A percentile compares a stretch with the other conserved stretches of the same genome.
phyloP scores from a whole-genome alignment of 1,140 invertebrate genomes.

The Colletes gigas region DNA sequence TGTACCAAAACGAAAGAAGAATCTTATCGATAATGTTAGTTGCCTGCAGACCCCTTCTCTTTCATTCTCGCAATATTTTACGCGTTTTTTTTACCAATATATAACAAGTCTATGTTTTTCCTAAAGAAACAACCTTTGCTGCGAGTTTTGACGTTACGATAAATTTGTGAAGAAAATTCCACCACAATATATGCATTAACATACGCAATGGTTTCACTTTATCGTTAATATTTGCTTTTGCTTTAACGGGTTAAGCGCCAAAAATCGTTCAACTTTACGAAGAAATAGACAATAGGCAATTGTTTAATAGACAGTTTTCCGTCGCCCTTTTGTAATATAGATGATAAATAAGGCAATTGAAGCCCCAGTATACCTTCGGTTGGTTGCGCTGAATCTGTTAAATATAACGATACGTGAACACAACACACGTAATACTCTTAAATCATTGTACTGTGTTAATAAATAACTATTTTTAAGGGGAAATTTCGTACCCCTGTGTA shows the following conservation, averaged over 20 bases:
- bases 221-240: conserved; percentile 9
- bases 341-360: conserved; percentile 18
- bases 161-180: not conserved
- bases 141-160: not conserved
- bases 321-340: not conserved
- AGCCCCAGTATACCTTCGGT: not conserved
- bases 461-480: conserved; percentile 19
- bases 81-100: not conserved
- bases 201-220: not conserved
- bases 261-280: not conserved
- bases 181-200: not conserved
- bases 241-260: not conserved
- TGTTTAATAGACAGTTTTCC: not conserved
- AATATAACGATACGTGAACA: conserved; percentile 11
- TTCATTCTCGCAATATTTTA: not conserved
- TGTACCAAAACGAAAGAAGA: not conserved
- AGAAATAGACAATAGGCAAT: not conserved
- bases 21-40: conserved; percentile 3
- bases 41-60: conserved; percentile 36
- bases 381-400: not conserved
- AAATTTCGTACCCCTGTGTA: not conserved
- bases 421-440: conserved; percentile 20
- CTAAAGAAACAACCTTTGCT: conserved; percentile 5
- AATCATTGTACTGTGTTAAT: conserved; percentile 20
- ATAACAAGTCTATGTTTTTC: conserved; percentile 13